These are phyloP conservation scores for Strix aluco DNA, from an alignment of 2,113 vertebrate genomes.

Conservation along the genomic window DNA sequence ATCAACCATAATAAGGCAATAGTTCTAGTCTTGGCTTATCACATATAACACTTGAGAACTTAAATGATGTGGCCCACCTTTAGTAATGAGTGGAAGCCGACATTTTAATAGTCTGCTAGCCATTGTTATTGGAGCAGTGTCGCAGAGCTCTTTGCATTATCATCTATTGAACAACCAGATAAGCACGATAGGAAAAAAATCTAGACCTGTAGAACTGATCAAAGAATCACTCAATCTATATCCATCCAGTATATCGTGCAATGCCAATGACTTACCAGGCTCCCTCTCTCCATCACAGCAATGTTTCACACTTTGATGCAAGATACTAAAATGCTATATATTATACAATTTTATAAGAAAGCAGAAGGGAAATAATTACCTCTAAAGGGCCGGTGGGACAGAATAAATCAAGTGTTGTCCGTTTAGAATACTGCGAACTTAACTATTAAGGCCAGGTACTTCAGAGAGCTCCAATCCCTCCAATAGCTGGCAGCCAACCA, in stretches of 20 bases:
- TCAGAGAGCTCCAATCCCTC: neutral
- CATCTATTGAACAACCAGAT: neutral
- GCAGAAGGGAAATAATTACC: neutral
- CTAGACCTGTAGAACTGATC: neutral
- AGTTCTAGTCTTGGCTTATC: neutral
- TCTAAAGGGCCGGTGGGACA: neutral
- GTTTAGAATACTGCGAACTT: neutral
- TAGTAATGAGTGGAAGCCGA: neutral
- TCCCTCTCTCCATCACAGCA: neutral
- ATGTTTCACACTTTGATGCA: neutral
- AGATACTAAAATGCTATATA: neutral
- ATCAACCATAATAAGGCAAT: neutral
- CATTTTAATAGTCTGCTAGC: neutral
- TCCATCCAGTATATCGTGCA: accelerated
- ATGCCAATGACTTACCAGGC: neutral
- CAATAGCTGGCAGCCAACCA: neutral
- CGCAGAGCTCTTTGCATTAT: neutral
- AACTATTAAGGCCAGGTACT: neutral
- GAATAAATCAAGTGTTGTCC: neutral
- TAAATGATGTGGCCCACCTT: neutral
- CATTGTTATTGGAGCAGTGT: neutral
- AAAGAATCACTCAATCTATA: neutral
- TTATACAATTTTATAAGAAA: neutral
- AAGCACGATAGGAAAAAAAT: neutral
- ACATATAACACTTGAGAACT: neutral